Evolutionary conservation across 92 coral and sea anemone species (phyloP).

Genomic region (Blastomussa wellsi): DNA sequence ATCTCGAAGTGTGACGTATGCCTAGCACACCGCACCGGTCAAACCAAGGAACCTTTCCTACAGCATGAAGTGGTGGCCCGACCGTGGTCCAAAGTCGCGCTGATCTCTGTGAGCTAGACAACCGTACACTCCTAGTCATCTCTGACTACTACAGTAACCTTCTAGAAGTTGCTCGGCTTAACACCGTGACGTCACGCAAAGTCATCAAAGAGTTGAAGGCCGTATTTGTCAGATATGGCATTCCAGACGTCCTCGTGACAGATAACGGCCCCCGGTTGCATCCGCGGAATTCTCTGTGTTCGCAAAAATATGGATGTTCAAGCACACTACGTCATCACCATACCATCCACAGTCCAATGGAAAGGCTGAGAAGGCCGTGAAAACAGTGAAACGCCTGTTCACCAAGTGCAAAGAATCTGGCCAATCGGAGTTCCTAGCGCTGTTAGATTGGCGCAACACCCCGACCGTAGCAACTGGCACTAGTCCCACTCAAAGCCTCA

Average conservation of each 20-base stretch:
- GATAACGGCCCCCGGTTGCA: constrained; percentile 42
- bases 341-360: constrained; percentile 22
- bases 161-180: constrained; percentile 10
- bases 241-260: constrained; percentile 37
- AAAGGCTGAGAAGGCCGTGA: constrained; percentile 9
- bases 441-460: not conserved
- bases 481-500: not conserved
- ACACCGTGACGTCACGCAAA: not conserved
- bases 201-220: constrained; percentile 46
- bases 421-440: too few relatives aligned
- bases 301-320: constrained; percentile 30
- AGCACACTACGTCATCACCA: constrained; percentile 28
- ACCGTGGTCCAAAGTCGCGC: constrained; percentile 47
- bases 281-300: constrained; percentile 32
- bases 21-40: not conserved
- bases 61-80: constrained; percentile 32
- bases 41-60: constrained; percentile 32
- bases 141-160: constrained; percentile 44
- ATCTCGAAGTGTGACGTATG: constrained; percentile 40
- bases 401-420: not conserved
- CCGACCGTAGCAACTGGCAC: not conserved
- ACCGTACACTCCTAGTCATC: constrained; percentile 29
- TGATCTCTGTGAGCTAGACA: constrained; percentile 47
- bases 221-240: constrained; percentile 39
- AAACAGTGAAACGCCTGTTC: not conserved